Evolutionary conservation across 1,140 invertebrate genomes (phyloP).

Genomic region (Drosophila subobscura): DNA sequence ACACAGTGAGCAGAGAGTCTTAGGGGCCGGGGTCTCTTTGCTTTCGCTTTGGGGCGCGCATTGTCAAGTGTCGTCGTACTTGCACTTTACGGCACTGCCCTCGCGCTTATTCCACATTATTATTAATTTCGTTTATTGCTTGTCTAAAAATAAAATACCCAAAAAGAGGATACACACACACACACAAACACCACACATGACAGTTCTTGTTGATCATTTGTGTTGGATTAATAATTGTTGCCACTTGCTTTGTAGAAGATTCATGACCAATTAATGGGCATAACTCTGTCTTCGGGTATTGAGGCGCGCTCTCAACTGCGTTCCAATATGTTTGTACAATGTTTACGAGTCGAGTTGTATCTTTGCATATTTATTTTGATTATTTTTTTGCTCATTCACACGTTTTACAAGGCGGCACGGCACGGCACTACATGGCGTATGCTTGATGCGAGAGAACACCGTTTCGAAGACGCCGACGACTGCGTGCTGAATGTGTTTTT

Average conservation of each 20-base stretch:
- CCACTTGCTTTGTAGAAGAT: slow-evolving; percentile 78
- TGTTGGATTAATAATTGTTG: slow-evolving; percentile 18
- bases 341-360: slow-evolving; percentile 21
- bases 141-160: slow-evolving; percentile 56
- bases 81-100: slow-evolving; percentile 51
- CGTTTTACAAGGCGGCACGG: slow-evolving; percentile 14
- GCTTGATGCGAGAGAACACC: slow-evolving; percentile 45
- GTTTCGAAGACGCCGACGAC: slow-evolving; percentile 37
- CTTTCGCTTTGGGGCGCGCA: slow-evolving; percentile 18
- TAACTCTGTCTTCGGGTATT: too few species aligned
- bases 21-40: slow-evolving; percentile 6
- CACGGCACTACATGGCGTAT: slow-evolving; percentile 65
- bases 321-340: slow-evolving; percentile 29
- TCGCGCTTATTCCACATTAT: slow-evolving; percentile 43
- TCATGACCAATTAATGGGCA: slow-evolving; percentile 45
- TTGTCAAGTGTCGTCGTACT: slow-evolving; percentile 53
- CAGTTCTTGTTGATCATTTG: slow-evolving; percentile 21
- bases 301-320: slow-evolving; percentile 26
- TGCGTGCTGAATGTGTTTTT: slow-evolving; percentile 38
- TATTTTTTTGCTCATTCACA: slow-evolving; percentile 38
- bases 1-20: slow-evolving; percentile 1
- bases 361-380: slow-evolving; percentile 49
- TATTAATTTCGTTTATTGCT: slow-evolving; percentile 57
- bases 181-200: slow-evolving; percentile 12
- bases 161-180: slow-evolving; percentile 25